Evolutionary conservation across 2,113 vertebrate species (phyloP).

Genomic region (Gnathonemus longibarbis): DNA sequence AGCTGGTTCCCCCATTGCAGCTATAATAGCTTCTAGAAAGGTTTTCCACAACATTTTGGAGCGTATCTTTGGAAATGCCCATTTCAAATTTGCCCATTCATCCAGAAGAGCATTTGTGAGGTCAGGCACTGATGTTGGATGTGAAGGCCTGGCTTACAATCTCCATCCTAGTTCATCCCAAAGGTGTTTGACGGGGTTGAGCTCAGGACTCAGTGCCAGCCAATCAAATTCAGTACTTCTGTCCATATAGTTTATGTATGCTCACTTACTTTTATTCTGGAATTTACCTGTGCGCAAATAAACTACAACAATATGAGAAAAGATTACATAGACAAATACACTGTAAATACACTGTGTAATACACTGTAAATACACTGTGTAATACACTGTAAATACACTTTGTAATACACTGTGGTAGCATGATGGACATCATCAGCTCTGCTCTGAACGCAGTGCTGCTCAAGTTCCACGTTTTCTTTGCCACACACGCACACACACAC

Average conservation of each 20-base stretch:
- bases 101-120: neutral
- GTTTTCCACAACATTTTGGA: neutral
- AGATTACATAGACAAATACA: neutral
- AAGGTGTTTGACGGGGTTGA: neutral
- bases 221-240: neutral
- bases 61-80: neutral
- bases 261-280: neutral
- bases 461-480: neutral
- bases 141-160: neutral
- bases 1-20: neutral
- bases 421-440: neutral
- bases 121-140: neutral
- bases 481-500: neutral
- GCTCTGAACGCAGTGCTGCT: neutral
- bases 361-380: neutral
- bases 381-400: neutral
- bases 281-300: neutral
- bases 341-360: neutral
- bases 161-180: neutral
- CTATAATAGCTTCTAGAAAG: neutral
- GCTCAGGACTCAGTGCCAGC: neutral
- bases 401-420: neutral
- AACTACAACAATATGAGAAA: neutral
- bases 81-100: neutral
- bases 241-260: neutral